Evolutionary conservation across 2,113 vertebrate genomes (phyloP).

Genomic region (Mus spicilegus): DNA sequence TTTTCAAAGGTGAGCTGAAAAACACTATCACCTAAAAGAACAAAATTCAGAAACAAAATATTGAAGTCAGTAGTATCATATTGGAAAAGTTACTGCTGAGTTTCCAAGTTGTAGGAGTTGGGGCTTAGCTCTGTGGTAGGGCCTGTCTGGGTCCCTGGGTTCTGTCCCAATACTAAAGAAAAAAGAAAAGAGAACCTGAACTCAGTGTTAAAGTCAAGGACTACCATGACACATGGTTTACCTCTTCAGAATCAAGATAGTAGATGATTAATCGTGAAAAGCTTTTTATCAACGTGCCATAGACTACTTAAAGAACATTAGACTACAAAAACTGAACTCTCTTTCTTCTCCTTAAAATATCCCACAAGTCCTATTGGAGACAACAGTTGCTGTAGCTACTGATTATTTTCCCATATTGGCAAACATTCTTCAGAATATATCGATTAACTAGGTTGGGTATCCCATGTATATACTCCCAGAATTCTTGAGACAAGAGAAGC

Average conservation of each 20-base stretch:
- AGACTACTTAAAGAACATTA: conserved; percentile 47
- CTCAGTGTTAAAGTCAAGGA: conserved; percentile 31
- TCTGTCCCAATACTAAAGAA: not conserved
- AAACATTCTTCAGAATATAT: conserved; percentile 28
- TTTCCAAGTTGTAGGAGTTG: conserved; percentile 32
- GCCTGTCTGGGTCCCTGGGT: not conserved
- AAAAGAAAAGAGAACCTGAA: not conserved
- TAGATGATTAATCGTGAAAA: conserved; percentile 15
- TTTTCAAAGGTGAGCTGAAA: conserved; percentile 94
- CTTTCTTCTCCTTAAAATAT: not conserved
- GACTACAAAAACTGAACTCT: not conserved
- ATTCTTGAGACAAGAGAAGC: not conserved
- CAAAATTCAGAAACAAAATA: conserved; percentile 40
- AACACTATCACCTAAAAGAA: conserved; percentile 32
- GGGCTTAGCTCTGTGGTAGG: not conserved
- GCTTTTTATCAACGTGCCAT: conserved; percentile 45
- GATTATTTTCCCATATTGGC: conserved; percentile 2
- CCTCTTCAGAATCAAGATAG: conserved; percentile 41
- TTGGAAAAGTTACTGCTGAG: conserved; percentile 39
- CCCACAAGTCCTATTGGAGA: not conserved
- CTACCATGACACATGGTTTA: not conserved
- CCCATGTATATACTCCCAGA: not conserved
- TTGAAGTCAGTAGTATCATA: conserved; percentile 22
- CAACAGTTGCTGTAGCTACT: not conserved
- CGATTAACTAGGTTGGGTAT: not conserved